Base-by-base conservation (phyloP, 2,113 vertebrate genomes). In the Cairina moschata region DNA sequence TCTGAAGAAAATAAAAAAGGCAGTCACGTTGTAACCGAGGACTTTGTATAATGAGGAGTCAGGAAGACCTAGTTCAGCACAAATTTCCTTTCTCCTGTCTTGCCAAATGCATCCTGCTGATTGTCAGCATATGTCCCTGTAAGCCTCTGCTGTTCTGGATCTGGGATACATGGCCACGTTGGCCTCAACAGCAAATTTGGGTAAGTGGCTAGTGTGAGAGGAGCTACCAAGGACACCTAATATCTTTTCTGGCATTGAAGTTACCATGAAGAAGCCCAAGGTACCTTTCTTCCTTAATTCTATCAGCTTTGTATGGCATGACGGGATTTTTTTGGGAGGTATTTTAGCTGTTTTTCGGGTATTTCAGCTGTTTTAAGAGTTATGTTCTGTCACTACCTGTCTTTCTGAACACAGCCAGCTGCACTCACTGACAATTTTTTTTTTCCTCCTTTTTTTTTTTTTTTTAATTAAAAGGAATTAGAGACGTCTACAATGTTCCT, bases 381-480 rank as follows among this genome's bases (percentile, higher is more conserved):
- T 66, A 13, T 58, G 26, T 62, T 76, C 34, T 62, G 48, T 55
- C 38, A 55, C 50, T 69, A 23, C 22, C 5, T 40, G 75, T n/a
- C 40, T 60, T 91, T 60, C 87, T 72, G 60, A 88, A 56, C 68
- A 86, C 31, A 46, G 65, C 22, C 86, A 93, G 65, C 83, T 81
- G 80, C 17, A 4, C 26, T 71, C 69, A 36, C 60, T 88, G 86
- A 88, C 88, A 88, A 86, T 40, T 74, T 36, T 46, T 36, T 94
- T 88, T 71, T 40, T 76, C 83, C 36, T 38, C 36, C 36, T 38
- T 44, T 44, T 46, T 46, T 46, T 20, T 36, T 81, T 83, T 94
- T 88, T 71, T 40, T 76, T 81, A 90, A 86, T 90, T 50, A 75
- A 79, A 94, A 90, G 67, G 52, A 86, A 83, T 56, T 81, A 71